Percentiles rank a stretch among this genome's conserved stretches.
Conservation (phyloP, 2,888 invertebrate species). For the Eustalomyia histrio region DNA sequence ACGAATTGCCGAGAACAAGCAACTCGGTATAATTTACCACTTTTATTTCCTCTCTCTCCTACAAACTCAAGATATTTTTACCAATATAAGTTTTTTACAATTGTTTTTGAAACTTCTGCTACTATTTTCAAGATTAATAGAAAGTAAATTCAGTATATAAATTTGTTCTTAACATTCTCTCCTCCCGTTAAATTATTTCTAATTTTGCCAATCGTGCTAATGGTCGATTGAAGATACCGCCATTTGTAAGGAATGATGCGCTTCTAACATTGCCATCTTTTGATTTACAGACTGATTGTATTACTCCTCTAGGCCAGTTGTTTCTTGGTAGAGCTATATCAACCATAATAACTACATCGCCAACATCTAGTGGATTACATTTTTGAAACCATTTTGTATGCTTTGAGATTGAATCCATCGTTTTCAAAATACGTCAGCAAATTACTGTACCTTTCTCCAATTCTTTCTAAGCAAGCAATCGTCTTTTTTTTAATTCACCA, state of each 20-base stretch:
- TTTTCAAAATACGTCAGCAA: conserved; percentile 10
- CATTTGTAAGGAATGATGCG: neutral
- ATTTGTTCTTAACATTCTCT: too few relatives aligned
- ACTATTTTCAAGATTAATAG: too few relatives aligned
- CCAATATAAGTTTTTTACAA: too few relatives aligned
- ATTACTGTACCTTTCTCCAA: conserved; percentile 17
- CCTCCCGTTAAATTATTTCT: too few relatives aligned
- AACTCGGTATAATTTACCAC: too few relatives aligned
- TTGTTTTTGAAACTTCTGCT: too few relatives aligned
- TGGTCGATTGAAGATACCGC: neutral
- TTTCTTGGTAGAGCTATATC: conserved; percentile 21
- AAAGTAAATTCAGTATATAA: too few relatives aligned
- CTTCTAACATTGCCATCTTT: conserved; percentile 15
- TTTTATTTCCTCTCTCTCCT: too few relatives aligned
- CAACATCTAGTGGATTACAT: conserved; percentile 8
- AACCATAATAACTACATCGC: conserved; percentile 10
- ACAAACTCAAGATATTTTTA: too few relatives aligned
- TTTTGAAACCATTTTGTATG: conserved; percentile 8
- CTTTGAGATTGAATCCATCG: neutral
- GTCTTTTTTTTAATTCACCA: neutral
- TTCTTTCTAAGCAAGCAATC: neutral
- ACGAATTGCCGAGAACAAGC: too few relatives aligned
- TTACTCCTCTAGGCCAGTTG: conserved; percentile 6
- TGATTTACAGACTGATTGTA: neutral
- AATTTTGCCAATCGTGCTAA: neutral